These are phyloP conservation scores for Diarsia brunnea DNA, from an alignment of 2,888 invertebrate species.

Conservation along the genomic window DNA sequence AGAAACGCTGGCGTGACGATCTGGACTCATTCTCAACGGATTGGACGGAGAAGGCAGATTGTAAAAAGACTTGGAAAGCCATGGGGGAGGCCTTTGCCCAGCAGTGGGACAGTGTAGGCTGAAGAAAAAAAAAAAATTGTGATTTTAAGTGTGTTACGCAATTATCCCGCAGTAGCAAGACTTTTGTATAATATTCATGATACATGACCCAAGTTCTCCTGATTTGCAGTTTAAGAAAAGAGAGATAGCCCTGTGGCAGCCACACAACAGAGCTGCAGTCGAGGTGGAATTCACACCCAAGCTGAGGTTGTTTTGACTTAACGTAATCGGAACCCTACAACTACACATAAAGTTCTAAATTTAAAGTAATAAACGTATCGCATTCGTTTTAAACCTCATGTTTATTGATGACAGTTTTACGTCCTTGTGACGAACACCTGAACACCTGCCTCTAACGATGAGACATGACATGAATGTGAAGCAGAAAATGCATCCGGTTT, in stretches of 20 bases:
- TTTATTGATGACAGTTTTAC: slow-evolving; percentile 28
- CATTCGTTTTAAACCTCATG: slow-evolving; percentile 8
- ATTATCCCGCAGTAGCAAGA: too few species aligned
- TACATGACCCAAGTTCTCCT: neutral
- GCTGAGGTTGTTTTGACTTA: neutral
- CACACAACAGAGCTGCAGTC: neutral
- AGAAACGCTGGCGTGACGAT: too few species aligned
- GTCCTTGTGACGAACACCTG: slow-evolving; percentile 33
- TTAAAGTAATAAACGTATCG: slow-evolving; percentile 11
- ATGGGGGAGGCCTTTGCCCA: too few species aligned
- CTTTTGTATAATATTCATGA: too few species aligned
- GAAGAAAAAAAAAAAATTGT: too few species aligned
- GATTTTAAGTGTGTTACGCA: neutral
- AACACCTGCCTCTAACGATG: slow-evolving; percentile 31
- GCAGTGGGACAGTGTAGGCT: too few species aligned
- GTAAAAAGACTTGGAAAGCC: too few species aligned
- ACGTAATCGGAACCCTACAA: neutral
- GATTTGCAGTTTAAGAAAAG: neutral
- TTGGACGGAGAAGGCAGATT: too few species aligned
- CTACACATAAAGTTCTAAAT: neutral
- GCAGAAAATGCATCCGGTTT: neutral
- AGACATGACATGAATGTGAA: slow-evolving; percentile 24
- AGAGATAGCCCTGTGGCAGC: neutral
- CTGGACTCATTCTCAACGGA: too few species aligned
- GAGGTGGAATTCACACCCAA: too few species aligned